Evolutionary conservation across 2,888 invertebrate genomes (phyloP), one percentile per base, ranked within the genome.

Genomic region (Aplocera efformata): DNA sequence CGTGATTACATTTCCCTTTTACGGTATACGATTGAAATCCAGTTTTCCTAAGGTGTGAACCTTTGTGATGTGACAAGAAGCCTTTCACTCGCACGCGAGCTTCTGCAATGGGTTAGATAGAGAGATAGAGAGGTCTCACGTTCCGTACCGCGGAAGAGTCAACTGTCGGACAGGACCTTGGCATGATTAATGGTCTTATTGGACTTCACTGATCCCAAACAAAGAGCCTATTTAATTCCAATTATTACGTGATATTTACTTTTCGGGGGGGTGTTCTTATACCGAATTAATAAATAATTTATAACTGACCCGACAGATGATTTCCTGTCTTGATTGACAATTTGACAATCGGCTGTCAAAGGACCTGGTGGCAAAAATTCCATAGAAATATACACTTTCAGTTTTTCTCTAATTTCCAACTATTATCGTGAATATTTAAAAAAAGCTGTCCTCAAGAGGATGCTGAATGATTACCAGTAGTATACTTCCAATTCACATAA

Each of bases 1-100:
- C 37, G 51, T 67, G 67, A 67, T 72, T 67, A 66, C 58, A 67
- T 67, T 68, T 60, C 51, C 76, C 76, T 62, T 71, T 65, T 62
- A 63, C 57, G 67, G 74, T 30, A 29, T 46, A 48, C 44, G 37
- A 58, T 50, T 62, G 54, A 46, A 56, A 61, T 62, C 70, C 58
- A 60, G 67, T 62, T 63, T 60, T 61, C 58, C 36, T 33, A 28
- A 32, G 48, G 42, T 50, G 41, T 60, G 59, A 63, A 59, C 52
- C 58, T 60, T 56, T 54, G 55, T 60, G 58, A 50, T 48, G 13
- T 17, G 13, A 38, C 41, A 48, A 40, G 45, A 35, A 29, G 39
- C 52, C 42, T 59, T 58, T 58, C 56, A 58, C 50, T 60, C 45
- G 32, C 53, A 48, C 56, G 17, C 38, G 20, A 32, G 23, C 29